Percentiles rank a stretch among this genome's conserved stretches.
Conservation (phyloP, 1,140 invertebrate species). For the Microvelia longipes region DNA sequence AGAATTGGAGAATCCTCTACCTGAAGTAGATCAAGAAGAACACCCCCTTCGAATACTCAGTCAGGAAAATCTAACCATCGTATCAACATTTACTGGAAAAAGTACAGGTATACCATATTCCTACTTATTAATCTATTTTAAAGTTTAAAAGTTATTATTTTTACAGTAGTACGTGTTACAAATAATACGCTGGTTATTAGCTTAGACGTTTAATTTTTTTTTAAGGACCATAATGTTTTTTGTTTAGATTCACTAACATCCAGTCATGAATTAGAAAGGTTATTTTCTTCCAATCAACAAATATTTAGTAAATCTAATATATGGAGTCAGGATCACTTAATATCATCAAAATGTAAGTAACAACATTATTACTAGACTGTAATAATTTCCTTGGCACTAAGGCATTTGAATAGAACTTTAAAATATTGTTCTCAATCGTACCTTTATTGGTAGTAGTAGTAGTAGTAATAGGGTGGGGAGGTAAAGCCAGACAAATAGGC, state of each 20-base stretch:
- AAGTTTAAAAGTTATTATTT: neutral
- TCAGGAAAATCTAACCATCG: constrained; percentile 75
- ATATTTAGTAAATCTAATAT: constrained; percentile 4
- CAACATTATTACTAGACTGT: neutral
- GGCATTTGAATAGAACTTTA: neutral
- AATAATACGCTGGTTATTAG: neutral
- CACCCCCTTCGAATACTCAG: constrained; percentile 74
- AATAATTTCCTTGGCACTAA: neutral
- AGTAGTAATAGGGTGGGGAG: neutral
- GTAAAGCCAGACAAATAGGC: too few relatives aligned
- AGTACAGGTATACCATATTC: neutral
- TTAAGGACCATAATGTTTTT: constrained; percentile 4
- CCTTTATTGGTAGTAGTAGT: neutral
- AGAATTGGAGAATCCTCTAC: constrained; percentile 47
- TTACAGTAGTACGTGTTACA: neutral
- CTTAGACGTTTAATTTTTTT: neutral
- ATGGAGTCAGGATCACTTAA: constrained; percentile 2
- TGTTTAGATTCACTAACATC: constrained; percentile 53
- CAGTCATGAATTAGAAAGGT: constrained; percentile 52
- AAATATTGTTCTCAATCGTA: neutral
- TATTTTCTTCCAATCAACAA: constrained; percentile 24
- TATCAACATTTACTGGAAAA: constrained; percentile 63
- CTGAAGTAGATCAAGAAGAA: constrained; percentile 53
- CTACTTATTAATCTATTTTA: too few relatives aligned
- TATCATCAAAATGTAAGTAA: neutral